phyloP scores from a whole-genome alignment of 2,888 invertebrate species.

The Sialis lutaria region DNA sequence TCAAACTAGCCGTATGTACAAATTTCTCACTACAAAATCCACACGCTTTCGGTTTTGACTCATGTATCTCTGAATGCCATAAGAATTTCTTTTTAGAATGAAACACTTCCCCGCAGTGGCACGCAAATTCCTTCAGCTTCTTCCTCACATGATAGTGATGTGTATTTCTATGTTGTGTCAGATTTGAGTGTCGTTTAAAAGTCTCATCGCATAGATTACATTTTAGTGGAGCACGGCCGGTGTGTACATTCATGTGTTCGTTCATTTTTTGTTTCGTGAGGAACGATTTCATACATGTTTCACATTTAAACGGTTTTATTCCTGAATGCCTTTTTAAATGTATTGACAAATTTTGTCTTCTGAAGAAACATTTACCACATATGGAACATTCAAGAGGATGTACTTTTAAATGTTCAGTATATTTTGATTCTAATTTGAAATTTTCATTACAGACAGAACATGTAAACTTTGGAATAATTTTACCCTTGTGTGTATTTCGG shows the following conservation, averaged over 20 bases:
- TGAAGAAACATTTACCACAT: constrained; percentile 63
- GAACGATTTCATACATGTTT: constrained; percentile 66
- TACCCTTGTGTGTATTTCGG: constrained; percentile 21
- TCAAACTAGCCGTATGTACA: constrained; percentile 65
- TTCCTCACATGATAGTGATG: constrained; percentile 58
- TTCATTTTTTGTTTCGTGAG: constrained; percentile 63
- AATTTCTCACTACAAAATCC: constrained; percentile 74
- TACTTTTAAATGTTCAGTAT: constrained; percentile 54
- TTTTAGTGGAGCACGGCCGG: constrained; percentile 63
- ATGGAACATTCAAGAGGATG: constrained; percentile 71
- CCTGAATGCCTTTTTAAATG: constrained; percentile 68
- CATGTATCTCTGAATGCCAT: constrained; percentile 79
- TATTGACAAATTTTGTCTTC: constrained; percentile 53
- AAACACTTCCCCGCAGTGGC: constrained; percentile 64
- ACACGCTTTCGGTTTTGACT: constrained; percentile 66
- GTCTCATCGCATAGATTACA: constrained; percentile 65
- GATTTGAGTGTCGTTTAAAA: constrained; percentile 68
- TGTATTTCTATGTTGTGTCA: constrained; percentile 66
- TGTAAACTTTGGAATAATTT: constrained; percentile 15
- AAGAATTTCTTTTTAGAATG: constrained; percentile 68
- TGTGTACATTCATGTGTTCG: constrained; percentile 71
- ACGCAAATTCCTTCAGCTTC: constrained; percentile 54
- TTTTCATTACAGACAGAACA: constrained; percentile 48
- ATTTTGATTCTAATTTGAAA: constrained; percentile 48
- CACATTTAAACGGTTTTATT: constrained; percentile 50